These are phyloP conservation scores for Tetramorium simillimum DNA, from an alignment of 1,140 invertebrate genomes.

Conservation along the genomic window DNA sequence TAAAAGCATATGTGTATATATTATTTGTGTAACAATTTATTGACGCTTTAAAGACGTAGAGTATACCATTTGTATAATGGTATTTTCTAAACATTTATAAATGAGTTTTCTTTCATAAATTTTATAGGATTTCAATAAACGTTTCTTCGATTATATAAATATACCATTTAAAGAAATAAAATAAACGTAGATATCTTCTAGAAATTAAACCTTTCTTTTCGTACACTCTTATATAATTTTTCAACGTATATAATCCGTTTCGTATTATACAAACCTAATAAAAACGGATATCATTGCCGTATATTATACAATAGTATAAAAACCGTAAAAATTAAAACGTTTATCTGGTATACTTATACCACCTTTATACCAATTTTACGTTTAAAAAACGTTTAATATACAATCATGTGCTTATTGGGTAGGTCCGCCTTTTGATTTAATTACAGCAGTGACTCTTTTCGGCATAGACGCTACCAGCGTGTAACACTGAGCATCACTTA, in stretches of 20 bases:
- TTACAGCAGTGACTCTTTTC: too few species aligned
- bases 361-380: background rate
- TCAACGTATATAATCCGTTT: background rate
- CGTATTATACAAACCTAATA: background rate
- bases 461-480: too few species aligned
- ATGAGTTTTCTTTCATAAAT: background rate
- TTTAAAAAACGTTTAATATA: background rate
- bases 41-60: background rate
- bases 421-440: too few species aligned
- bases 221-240: background rate
- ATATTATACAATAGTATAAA: background rate
- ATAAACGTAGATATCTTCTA: background rate
- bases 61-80: background rate
- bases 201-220: background rate
- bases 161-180: too few species aligned
- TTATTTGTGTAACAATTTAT: background rate
- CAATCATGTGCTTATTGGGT: background rate
- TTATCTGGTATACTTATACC: background rate
- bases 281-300: background rate
- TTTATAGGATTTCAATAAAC: background rate
- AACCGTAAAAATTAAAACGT: background rate
- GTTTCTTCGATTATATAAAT: background rate
- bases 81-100: background rate
- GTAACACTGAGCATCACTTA: too few species aligned
- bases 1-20: background rate